phyloP scores from a whole-genome alignment of 1,140 invertebrate genomes.

The Euura lappo region DNA sequence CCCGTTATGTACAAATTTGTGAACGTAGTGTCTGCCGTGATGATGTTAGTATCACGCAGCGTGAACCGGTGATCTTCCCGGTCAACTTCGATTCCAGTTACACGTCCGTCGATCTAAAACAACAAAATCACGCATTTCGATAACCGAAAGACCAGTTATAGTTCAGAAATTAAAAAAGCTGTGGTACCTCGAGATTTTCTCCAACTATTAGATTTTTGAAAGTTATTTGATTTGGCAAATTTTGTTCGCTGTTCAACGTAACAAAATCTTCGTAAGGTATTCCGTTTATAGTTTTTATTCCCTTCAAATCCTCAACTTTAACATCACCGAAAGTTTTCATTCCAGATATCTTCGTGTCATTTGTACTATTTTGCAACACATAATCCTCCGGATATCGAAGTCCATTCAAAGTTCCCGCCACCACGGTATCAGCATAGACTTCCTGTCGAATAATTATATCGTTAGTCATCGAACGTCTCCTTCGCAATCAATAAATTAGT shows the following conservation, averaged over 20 bases:
- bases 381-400: slow-evolving; percentile 41
- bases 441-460: slow-evolving; percentile 26
- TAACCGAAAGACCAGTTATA: slow-evolving; percentile 16
- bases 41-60: slow-evolving; percentile 27
- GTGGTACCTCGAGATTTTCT: slow-evolving; percentile 30
- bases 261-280: slow-evolving; percentile 40
- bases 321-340: slow-evolving; percentile 37
- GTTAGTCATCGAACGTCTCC: too few species aligned
- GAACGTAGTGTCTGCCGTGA: slow-evolving; percentile 31
- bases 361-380: slow-evolving; percentile 18
- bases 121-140: slow-evolving; percentile 13
- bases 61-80: slow-evolving; percentile 13
- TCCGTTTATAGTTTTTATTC: slow-evolving; percentile 35
- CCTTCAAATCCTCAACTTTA: slow-evolving; percentile 15
- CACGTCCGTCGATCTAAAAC: slow-evolving; percentile 39
- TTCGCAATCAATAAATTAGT: too few species aligned
- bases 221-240: slow-evolving; percentile 33
- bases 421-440: slow-evolving; percentile 23
- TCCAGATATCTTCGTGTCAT: slow-evolving; percentile 23
- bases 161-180: slow-evolving; percentile 9
- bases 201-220: slow-evolving; percentile 43
- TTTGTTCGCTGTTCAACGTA: slow-evolving; percentile 28
- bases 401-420: slow-evolving; percentile 33
- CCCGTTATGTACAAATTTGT: slow-evolving; percentile 35
- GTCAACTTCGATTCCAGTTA: slow-evolving; percentile 25